Evolutionary conservation across 92 coral and sea anemone genomes (phyloP).

Genomic region (Bergia sp.): DNA sequence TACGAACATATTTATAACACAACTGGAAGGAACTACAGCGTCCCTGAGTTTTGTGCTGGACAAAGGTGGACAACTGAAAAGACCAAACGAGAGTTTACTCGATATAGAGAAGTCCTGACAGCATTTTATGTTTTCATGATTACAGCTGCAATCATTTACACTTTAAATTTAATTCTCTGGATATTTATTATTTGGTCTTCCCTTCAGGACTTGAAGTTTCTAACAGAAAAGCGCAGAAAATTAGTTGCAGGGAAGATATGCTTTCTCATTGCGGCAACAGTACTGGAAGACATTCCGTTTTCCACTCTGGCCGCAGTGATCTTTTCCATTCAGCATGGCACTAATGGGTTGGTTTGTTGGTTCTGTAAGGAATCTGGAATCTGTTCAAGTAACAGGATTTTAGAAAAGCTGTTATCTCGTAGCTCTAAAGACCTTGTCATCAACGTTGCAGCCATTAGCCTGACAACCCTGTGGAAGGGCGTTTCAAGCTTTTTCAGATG

Average conservation of each 20-base stretch:
- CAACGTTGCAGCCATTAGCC: constrained; percentile 70
- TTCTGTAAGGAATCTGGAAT: constrained; percentile 67
- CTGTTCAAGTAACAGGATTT: constrained; percentile 63
- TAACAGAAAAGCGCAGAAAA: constrained; percentile 56
- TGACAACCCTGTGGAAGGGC: constrained; percentile 91
- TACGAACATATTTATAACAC: constrained; percentile 55
- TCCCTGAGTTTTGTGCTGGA: constrained; percentile 63
- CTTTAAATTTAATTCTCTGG: constrained; percentile 74
- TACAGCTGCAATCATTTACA: constrained; percentile 60
- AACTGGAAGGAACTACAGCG: constrained; percentile 14
- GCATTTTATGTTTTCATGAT: constrained; percentile 69
- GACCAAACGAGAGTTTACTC: constrained; percentile 1
- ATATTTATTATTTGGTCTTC: constrained; percentile 73
- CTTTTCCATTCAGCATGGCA: constrained; percentile 75
- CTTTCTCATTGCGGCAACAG: constrained; percentile 74
- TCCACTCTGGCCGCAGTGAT: constrained; percentile 84
- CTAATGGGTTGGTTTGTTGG: constrained; percentile 76
- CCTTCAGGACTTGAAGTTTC: constrained; percentile 63
- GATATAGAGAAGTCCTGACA: constrained; percentile 50
- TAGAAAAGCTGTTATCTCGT: constrained; percentile 51
- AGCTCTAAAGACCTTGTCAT: constrained; percentile 61
- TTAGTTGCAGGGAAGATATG: constrained; percentile 71
- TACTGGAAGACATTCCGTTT: constrained; percentile 81
- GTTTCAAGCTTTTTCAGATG: constrained; percentile 88
- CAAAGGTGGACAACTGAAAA: constrained; percentile 70